These are phyloP conservation scores for Cryptus armator DNA, from an alignment of 2,888 invertebrate species.

Conservation along the genomic window DNA sequence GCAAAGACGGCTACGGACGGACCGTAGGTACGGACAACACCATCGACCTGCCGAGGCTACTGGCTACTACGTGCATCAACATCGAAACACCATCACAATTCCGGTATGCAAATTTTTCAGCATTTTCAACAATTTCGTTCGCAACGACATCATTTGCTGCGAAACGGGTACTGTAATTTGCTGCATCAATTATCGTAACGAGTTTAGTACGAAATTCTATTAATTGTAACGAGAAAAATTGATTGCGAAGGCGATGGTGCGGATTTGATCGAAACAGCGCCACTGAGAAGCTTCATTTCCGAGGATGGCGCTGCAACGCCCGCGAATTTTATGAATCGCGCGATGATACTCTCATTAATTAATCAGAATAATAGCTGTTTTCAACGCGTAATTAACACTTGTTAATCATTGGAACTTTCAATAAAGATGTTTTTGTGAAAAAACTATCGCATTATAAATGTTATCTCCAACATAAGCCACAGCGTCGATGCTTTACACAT, in stretches of 20 bases:
- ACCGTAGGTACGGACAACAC: constrained; percentile 80
- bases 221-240: background rate
- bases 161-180: background rate
- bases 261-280: constrained; percentile 61
- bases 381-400: background rate
- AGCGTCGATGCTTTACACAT: too few species aligned
- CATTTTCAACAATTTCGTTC: background rate
- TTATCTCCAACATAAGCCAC: background rate
- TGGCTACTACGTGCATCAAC: constrained; percentile 71
- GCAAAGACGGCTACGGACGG: constrained; percentile 81
- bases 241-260: constrained; percentile 14
- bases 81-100: constrained; percentile 26
- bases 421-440: background rate
- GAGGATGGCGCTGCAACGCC: constrained; percentile 54
- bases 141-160: background rate
- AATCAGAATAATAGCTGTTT: background rate
- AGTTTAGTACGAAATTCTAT: background rate
- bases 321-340: constrained; percentile 25
- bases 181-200: background rate
- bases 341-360: background rate
- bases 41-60: constrained; percentile 77
- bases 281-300: constrained; percentile 21
- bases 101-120: constrained; percentile 42
- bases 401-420: background rate
- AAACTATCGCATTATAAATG: background rate